Percentiles rank a stretch among this genome's conserved stretches.
Conservation (phyloP, 2,888 invertebrate species). For the Zelleria hepariella region DNA sequence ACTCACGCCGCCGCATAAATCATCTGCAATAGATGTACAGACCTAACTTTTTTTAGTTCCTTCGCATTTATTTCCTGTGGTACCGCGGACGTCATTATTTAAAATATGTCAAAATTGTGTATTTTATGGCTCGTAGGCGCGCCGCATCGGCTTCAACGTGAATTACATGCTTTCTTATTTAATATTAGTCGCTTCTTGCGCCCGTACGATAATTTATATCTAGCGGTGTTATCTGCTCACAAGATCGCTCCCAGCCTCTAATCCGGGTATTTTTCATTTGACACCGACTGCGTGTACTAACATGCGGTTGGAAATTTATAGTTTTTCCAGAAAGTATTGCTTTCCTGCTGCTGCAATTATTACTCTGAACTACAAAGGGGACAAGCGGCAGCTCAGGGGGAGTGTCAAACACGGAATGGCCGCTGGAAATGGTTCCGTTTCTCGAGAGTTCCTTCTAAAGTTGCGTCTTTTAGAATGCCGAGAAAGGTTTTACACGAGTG, state of each 20-base stretch:
- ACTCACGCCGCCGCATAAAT: too few relatives aligned
- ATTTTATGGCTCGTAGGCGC: constrained; percentile 54
- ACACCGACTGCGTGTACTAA: constrained; percentile 33
- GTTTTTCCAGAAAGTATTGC: constrained; percentile 39
- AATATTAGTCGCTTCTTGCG: constrained; percentile 67
- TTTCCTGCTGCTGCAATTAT: constrained; percentile 63
- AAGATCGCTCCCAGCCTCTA: constrained; percentile 65
- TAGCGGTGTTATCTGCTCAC: constrained; percentile 54
- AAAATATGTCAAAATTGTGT: constrained; percentile 68
- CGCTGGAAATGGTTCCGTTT: too few relatives aligned
- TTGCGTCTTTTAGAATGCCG: too few relatives aligned
- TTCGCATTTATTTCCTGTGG: constrained; percentile 63
- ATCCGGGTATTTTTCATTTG: constrained; percentile 69
- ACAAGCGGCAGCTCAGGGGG: too few relatives aligned
- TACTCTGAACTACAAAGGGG: background rate
- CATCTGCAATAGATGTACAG: too few relatives aligned
- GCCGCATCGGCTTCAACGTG: constrained; percentile 50
- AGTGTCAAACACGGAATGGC: too few relatives aligned
- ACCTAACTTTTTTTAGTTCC: too few relatives aligned
- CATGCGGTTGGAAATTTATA: constrained; percentile 53
- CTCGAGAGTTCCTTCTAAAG: too few relatives aligned
- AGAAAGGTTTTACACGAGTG: too few relatives aligned
- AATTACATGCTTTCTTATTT: constrained; percentile 71
- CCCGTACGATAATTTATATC: constrained; percentile 68
- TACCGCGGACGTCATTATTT: constrained; percentile 65